These are phyloP conservation scores for Barbus barbus DNA, from an alignment of 2,113 vertebrate species.

Conservation along the genomic window DNA sequence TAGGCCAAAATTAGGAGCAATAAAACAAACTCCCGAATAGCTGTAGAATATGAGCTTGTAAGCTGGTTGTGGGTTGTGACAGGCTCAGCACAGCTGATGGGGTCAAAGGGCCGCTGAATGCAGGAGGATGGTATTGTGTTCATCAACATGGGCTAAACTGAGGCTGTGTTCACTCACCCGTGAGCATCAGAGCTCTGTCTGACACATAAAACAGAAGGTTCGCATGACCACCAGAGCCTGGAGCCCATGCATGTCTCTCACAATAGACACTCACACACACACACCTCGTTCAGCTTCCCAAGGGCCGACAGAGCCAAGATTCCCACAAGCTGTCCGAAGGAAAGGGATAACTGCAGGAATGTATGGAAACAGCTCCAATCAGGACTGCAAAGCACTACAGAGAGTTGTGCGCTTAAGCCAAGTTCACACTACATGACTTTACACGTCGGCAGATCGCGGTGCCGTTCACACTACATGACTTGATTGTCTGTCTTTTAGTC, in stretches of 20 bases:
- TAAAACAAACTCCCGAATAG: neutral
- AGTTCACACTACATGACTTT: no score
- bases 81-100: neutral
- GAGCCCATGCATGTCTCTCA: no score
- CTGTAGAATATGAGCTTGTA: neutral
- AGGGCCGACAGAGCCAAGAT: neutral
- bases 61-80: neutral
- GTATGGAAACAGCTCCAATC: no score
- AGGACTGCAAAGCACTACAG: no score
- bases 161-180: constrained; percentile 67
- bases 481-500: no score
- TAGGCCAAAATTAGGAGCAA: neutral
- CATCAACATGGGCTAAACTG: constrained; percentile 67
- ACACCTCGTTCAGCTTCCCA: constrained; percentile 31
- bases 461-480: no score
- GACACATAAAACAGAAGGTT: constrained; percentile 60
- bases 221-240: constrained; percentile 62
- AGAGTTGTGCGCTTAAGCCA: no score
- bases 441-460: no score
- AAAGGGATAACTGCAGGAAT: neutral
- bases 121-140: constrained; percentile 66
- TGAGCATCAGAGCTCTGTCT: constrained; percentile 60
- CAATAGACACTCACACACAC: constrained; percentile 24
- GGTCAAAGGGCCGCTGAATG: constrained; percentile 31
- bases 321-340: constrained; percentile 11